These are phyloP conservation scores for Platyrinchus mystaceus DNA, from an alignment of 2,797 vertebrate species.

Conservation along the genomic window DNA sequence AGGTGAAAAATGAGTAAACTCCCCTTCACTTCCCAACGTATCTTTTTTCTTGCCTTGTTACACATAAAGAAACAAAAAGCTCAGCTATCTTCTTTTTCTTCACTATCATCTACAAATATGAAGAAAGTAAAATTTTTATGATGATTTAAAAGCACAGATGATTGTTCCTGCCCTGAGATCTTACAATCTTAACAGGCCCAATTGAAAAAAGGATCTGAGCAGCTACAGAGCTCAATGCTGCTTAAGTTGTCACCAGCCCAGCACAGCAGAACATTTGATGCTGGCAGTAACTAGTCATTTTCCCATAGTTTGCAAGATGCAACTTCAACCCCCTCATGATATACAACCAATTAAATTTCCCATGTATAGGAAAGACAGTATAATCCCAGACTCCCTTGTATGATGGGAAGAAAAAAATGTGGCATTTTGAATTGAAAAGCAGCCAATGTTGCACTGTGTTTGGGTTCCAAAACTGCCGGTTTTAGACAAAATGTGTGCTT, in stretches of 20 bases:
- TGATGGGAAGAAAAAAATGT: background rate
- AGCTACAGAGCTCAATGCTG: background rate
- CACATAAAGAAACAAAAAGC: background rate
- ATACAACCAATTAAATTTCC: background rate
- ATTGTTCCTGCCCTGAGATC: background rate
- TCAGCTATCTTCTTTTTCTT: background rate
- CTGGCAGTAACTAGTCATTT: background rate
- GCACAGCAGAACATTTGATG: background rate
- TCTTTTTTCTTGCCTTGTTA: background rate
- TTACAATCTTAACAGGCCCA: background rate
- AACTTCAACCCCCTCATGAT: background rate
- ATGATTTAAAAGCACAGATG: background rate
- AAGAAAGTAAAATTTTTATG: background rate
- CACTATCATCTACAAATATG: background rate
- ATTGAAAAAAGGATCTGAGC: background rate
- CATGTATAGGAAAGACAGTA: background rate
- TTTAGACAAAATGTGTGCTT: background rate
- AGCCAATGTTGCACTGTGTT: background rate
- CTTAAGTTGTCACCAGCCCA: background rate
- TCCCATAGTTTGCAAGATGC: background rate
- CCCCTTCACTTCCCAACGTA: background rate
- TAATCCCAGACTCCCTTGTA: background rate
- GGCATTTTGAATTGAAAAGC: background rate
- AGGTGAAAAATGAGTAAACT: background rate
- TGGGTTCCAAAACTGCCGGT: background rate